A percentile compares a stretch with the other conserved stretches of the same genome.
These are phyloP conservation scores for Tragelaphus imberbis DNA, from an alignment of 2,113 vertebrate genomes.

Conservation along the genomic window DNA sequence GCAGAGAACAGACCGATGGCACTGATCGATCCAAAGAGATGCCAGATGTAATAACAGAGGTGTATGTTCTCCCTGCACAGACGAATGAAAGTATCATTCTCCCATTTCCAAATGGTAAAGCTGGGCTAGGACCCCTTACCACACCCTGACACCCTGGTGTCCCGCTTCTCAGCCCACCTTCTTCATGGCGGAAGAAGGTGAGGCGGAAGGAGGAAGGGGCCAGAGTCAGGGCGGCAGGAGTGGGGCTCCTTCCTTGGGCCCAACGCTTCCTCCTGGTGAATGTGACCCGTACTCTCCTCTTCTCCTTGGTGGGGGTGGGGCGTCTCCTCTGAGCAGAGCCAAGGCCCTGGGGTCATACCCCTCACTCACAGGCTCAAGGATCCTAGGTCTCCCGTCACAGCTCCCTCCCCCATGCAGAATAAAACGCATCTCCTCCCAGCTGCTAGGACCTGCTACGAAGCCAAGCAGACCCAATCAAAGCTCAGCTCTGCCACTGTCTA, in stretches of 20 bases:
- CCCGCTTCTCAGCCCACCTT: background rate
- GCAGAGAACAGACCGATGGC: background rate
- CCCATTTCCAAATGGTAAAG: background rate
- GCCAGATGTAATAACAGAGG: background rate
- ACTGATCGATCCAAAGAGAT: background rate
- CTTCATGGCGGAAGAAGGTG: too few species aligned
- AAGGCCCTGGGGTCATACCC: background rate
- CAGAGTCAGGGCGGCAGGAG: fast-evolving
- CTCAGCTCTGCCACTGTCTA: background rate
- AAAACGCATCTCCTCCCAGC: background rate
- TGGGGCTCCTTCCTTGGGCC: background rate
- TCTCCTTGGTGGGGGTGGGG: background rate
- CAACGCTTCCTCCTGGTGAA: background rate
- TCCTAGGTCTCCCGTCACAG: background rate
- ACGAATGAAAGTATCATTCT: fast-evolving
- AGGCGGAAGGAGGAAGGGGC: background rate
- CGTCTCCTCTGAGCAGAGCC: background rate
- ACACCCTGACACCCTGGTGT: fast-evolving
- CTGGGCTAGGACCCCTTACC: background rate
- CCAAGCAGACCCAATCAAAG: background rate
- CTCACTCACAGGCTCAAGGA: background rate
- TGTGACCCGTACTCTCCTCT: background rate
- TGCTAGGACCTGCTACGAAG: background rate
- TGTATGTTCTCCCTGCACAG: background rate
- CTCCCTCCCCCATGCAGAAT: background rate